A percentile compares a stretch with the other conserved stretches of the same genome.
These are phyloP conservation scores for Phortica variegata DNA, from an alignment of 1,140 invertebrate species.

Conservation along the genomic window DNA sequence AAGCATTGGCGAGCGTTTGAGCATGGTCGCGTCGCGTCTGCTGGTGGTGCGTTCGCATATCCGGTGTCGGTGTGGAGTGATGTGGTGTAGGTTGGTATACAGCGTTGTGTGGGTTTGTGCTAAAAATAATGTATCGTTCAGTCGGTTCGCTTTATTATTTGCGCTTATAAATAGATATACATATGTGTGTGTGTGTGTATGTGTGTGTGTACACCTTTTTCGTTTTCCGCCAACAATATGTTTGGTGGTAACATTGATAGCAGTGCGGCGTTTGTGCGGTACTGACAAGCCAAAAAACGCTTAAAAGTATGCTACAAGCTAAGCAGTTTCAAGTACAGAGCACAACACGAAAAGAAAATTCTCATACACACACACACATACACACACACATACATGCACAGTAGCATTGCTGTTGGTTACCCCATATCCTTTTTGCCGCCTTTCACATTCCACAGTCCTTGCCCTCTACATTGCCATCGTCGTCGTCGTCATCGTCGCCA, in stretches of 20 bases:
- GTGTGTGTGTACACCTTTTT: slow-evolving; percentile 16
- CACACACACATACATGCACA: slow-evolving; percentile 10
- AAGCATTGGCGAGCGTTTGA: slow-evolving; percentile 38
- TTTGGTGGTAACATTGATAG: slow-evolving; percentile 25
- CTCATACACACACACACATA: slow-evolving; percentile 18
- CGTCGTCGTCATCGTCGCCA: too few relatives aligned
- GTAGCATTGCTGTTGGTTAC: too few relatives aligned
- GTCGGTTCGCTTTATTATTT: slow-evolving; percentile 52
- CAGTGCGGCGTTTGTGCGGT: slow-evolving; percentile 8
- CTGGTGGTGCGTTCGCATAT: too few relatives aligned
- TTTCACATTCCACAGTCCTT: too few relatives aligned
- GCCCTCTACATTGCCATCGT: slow-evolving; percentile 26
- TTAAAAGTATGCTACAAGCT: slow-evolving; percentile 51
- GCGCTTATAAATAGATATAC: slow-evolving; percentile 45
- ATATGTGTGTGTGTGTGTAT: slow-evolving; percentile 15
- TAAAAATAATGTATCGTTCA: slow-evolving; percentile 52
- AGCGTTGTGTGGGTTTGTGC: slow-evolving; percentile 42
- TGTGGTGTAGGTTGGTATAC: too few relatives aligned
- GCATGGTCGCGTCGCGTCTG: too few relatives aligned
- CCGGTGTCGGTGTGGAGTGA: too few relatives aligned
- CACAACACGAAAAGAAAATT: slow-evolving; percentile 15
- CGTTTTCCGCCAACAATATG: too few relatives aligned
- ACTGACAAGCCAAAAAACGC: slow-evolving; percentile 31
- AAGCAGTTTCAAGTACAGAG: slow-evolving; percentile 48
- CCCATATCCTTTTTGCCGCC: too few relatives aligned